Evolutionary conservation across 2,113 vertebrate genomes (phyloP), one percentile per base, ranked within the genome.

Genomic region (Notothenia rossii): DNA sequence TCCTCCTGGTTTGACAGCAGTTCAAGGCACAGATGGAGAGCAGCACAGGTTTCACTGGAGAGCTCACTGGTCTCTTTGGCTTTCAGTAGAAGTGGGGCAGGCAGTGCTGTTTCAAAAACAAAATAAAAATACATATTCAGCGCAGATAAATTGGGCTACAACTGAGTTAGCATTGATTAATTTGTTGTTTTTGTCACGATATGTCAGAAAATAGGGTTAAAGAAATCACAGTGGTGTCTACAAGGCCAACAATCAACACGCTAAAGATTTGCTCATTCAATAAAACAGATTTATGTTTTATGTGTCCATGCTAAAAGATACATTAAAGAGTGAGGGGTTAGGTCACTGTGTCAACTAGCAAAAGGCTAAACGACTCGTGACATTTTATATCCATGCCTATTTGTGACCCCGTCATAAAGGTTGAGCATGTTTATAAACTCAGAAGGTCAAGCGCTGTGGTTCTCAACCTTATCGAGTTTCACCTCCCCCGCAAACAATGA

Each of bases 1-100:
- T 95, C 96, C 92, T 98, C 96, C 77, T 97, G 97, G 85, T 94
- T 96, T 56, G 95, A 94, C 74, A 98, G 95, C 46, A 97, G 93
- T 68, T 93, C 90, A 60, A 98, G 94, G 86, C 97, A 98, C 74
- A 95, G 93, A 58, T 92, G 93, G 78, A 99, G 89, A 36, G 96
- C 95, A 69, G 93, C 91, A 76, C 95, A 97, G 0, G 96, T 96
- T 86, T 97, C 96, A 87, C 94, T 93, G 64, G 97, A 97, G 36
- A 96, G 93, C 88, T 96, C 94, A 78, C 96, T 95, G 54, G 97
- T 95, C 59, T 95, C 93, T 84, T 95, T 96, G 72, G 96, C 95
- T 94, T 97, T 97, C 80, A 97, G 93, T 64, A 97, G 87, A 60
- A 97, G 92, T 13, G 87, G 92, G 79, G 91, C 91, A 75, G 95